Base-by-base conservation (phyloP, 1,140 invertebrate species). In the Grapholita molesta region DNA sequence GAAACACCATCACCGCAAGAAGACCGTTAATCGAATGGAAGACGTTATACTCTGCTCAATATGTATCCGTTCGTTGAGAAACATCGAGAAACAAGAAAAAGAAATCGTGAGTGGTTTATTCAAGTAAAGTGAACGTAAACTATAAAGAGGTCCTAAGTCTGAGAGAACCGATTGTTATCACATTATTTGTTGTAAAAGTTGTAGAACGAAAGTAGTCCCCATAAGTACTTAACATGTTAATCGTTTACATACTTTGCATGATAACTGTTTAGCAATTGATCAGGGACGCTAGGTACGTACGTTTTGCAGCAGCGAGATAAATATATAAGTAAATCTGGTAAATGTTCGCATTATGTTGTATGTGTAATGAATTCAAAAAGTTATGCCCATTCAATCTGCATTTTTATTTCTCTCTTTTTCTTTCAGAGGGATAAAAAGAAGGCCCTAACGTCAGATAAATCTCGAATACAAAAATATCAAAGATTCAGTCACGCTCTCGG, bases 11-110 rank as follows among this genome's bases (percentile, higher is more conserved):
- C 89, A 89, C 64, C 78, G 87, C 5, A 91, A 91, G 70, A 89
- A 89, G 72, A 89, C 85, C 0, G 68, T 89, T 11, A 91, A 89
- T 61, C 83, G 84, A 53, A 91, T 91, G 89, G 87, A 91, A 81
- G 80, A 88, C 25, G 69, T 91, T 1, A 78, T 89, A 70, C 73
- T 91, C 12, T 91, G 89, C 75, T 86, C 86, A 23, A 82, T 84
- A 52, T 91, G 89, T 74, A 71, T 86, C 15, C 81, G 86, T 23
- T 80, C 78, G 21, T 76, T 91, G 52, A 88, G 75, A 80, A 81
- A 68, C 69, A 86, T 91, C 32, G 89, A 91, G 81, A 91, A 89
- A 75, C 84, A 89, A 73, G 87, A 89, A 70, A 91, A 81, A 75
- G 87, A 89, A 73, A 82, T 77, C 64, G 88, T 91, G 73, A 79